Base-by-base conservation (phyloP, 1,140 invertebrate species). In the Spodoptera frugiperda region DNA sequence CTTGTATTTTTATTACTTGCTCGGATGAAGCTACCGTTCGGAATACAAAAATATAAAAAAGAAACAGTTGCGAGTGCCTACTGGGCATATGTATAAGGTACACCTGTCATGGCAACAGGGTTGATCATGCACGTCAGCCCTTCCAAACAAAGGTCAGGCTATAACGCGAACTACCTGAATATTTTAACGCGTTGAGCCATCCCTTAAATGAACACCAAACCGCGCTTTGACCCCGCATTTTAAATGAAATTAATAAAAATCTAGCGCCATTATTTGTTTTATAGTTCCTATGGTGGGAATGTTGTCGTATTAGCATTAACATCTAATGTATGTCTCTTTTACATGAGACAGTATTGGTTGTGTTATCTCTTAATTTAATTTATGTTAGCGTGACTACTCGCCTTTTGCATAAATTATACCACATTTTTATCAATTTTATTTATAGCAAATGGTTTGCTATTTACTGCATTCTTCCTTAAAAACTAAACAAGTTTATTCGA, bases 101-200 rank as follows among this genome's bases (percentile, higher is more conserved):
- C 73, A 75, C 73, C 73, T 75, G 59, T 75, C 73, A 54, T 75
- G 48, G 48, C 59, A 39, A 65, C 21, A 44, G 70, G 70, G 59
- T 65, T 49, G 61, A 65, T 54, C 73, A 59, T 53, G 55, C 54
- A 55, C 61, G 57, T 75, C 73, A 65, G 73, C 57, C 76, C 73
- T 21, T 73, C 19, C 74, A 76, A 78, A 78, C 72, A 77, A 78
- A 78, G 77, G 80, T 81, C 77, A 78, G 78, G 53, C 46, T 65
- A 53, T 74, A 76, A 78, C 77, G 54, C 39, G 53, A 74, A 65
- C 33, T 63, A 76, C 75, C 77, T 81, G 73, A 81, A 81, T 81
- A 76, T 76, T 81, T 81, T 59, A 81, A 39, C 73, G 67, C 46
- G 76, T 49, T 63, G 39, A 30, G 53, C 19, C 44, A 77, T 76